These are phyloP conservation scores for Drosophila sproati DNA, from an alignment of 1,140 invertebrate species.

Conservation along the genomic window DNA sequence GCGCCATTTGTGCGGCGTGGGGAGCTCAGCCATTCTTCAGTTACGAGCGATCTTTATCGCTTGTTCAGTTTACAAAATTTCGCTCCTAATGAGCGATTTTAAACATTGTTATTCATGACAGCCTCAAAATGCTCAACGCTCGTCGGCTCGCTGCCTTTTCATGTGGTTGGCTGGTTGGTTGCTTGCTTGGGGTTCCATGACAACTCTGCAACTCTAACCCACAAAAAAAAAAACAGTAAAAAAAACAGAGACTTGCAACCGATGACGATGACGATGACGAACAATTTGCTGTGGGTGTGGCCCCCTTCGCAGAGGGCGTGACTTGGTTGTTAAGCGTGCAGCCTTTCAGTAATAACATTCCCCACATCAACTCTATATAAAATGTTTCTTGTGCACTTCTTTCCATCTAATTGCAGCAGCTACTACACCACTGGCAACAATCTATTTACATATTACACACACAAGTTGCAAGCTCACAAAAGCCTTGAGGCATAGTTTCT, in stretches of 20 bases:
- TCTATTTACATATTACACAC: conserved; percentile 4
- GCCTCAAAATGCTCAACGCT: conserved; percentile 5
- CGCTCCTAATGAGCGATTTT: conserved; percentile 80
- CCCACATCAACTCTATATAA: conserved; percentile 9
- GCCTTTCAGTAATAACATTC: conserved; percentile 35
- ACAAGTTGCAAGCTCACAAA: neutral
- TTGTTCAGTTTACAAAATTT: conserved; percentile 75
- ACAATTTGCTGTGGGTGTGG: conserved; percentile 63
- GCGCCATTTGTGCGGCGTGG: conserved; percentile 13
- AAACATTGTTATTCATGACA: conserved; percentile 72
- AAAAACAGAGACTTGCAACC: too few species aligned
- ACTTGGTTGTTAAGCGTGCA: conserved; percentile 66
- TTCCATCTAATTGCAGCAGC: conserved; percentile 20
- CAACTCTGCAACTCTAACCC: conserved; percentile 31
- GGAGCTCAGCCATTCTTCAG: neutral
- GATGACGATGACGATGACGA: conserved; percentile 34
- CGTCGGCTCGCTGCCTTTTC: conserved; percentile 57
- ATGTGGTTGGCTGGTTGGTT: conserved; percentile 46
- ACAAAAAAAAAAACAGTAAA: conserved; percentile 3
- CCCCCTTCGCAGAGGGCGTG: conserved; percentile 50
- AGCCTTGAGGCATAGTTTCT: neutral
- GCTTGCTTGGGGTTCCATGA: conserved; percentile 28
- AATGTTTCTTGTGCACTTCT: neutral
- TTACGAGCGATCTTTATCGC: conserved; percentile 67
- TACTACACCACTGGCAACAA: neutral